Percentiles rank a stretch among this genome's conserved stretches.
These are phyloP conservation scores for Minunthozetes semirufus DNA, from an alignment of 2,888 invertebrate genomes.

Conservation along the genomic window DNA sequence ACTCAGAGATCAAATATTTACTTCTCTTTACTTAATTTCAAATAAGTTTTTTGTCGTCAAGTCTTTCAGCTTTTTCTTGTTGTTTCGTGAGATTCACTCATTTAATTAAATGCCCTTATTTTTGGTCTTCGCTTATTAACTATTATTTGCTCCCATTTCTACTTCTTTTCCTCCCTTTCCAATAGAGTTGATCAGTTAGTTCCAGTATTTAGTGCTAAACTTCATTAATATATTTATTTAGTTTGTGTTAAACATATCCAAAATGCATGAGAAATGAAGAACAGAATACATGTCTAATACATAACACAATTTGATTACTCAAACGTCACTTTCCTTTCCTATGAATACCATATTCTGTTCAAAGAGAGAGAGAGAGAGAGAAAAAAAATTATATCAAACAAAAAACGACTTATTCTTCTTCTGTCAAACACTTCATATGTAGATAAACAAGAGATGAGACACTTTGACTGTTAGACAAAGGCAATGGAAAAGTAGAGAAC, in stretches of 20 bases:
- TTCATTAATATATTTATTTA: slow-evolving; percentile 5
- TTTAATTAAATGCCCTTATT: neutral
- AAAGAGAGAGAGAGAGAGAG: neutral
- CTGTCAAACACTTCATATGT: slow-evolving; percentile 19
- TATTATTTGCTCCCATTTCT: neutral
- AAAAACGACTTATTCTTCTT: neutral
- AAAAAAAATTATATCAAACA: slow-evolving; percentile 5
- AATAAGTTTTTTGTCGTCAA: slow-evolving; percentile 17
- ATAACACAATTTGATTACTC: slow-evolving; percentile 1
- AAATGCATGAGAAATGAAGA: neutral
- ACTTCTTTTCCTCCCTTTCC: neutral
- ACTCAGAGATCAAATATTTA: slow-evolving; percentile 23
- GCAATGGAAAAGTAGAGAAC: neutral
- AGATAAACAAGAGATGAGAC: neutral
- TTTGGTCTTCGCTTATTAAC: neutral
- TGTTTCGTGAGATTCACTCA: neutral
- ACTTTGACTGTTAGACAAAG: neutral
- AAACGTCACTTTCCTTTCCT: too few species aligned
- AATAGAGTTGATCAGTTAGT: neutral
- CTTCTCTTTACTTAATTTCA: neutral
- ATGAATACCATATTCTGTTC: neutral
- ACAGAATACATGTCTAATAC: neutral
- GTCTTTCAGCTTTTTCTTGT: slow-evolving; percentile 8
- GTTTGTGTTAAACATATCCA: neutral
- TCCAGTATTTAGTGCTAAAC: neutral